phyloP scores from a whole-genome alignment of 2,797 vertebrate genomes.

The Eutrigla gurnardus region DNA sequence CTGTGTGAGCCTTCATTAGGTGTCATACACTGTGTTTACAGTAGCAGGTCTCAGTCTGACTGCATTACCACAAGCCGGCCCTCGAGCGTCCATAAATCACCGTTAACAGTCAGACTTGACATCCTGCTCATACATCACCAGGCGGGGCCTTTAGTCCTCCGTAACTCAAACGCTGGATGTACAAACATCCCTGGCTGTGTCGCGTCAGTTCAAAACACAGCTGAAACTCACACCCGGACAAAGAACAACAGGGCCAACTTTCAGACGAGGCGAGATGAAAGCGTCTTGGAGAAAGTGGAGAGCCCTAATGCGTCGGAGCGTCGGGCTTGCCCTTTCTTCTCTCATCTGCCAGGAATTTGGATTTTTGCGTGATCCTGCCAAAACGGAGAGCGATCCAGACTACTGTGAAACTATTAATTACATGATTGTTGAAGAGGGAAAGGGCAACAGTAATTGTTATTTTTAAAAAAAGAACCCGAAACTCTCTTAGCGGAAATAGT shows the following conservation, averaged over 20 bases:
- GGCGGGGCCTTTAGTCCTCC: conserved; percentile 67
- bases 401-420: conserved; percentile 47
- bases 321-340: conserved; percentile 52
- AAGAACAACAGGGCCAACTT: conserved; percentile 73
- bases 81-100: conserved; percentile 83
- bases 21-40: conserved; percentile 78
- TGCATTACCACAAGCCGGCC: conserved; percentile 67
- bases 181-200: conserved; percentile 74
- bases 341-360: conserved; percentile 57
- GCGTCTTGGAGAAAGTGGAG: conserved; percentile 68
- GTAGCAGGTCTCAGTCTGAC: conserved; percentile 71
- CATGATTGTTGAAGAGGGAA: conserved; percentile 21
- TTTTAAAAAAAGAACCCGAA: not conserved
- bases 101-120: conserved; percentile 82
- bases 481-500: not conserved
- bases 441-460: conserved; percentile 5
- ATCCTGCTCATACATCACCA: conserved; percentile 78
- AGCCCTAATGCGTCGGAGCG: conserved; percentile 54
- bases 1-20: conserved; percentile 69
- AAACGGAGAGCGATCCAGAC: conserved; percentile 46
- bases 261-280: conserved; percentile 72
- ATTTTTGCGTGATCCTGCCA: conserved; percentile 49
- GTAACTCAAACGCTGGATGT: conserved; percentile 77
- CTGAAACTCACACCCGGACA: conserved; percentile 77
- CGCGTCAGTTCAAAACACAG: conserved; percentile 68